Base-by-base conservation (phyloP, 2,113 vertebrate genomes). In the Progne subis region DNA sequence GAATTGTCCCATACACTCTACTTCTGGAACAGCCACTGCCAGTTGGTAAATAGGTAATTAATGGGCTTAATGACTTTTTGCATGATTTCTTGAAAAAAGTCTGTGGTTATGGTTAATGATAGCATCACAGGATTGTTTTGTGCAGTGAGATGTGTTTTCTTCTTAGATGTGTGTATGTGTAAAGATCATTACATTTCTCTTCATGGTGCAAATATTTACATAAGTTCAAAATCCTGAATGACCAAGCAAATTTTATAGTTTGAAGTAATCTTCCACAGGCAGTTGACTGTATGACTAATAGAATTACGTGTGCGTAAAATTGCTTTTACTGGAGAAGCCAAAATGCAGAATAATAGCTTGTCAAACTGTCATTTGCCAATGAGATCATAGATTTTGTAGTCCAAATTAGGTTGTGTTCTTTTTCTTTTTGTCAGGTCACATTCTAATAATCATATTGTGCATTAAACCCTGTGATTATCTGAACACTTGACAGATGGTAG, bases 401-500 rank as follows among this genome's bases (percentile, higher is more conserved):
- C 97, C 97, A 98, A 98, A 98, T 98, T 98, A 98, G 97, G 97
- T 97, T 98, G 97, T 97, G 95, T 98, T 97, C 96, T 98, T 98
- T 97, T 96, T 94, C 92, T 97, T 98, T 98, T 98, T 98, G 97
- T 98, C 97, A 97, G 98, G 98, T 98, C 98, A 97, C 97, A 97
- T 98, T 98, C 97, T 98, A 98, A 98, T 98, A 98, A 98, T 96
- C 97, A 97, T 98, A 98, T 97, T 98, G 97, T 98, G 92, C 96
- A 97, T 97, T 98, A 98, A 97, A 98, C 97, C 96, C 96, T 97
- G 94, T 98, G 98, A 98, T 98, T 98, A 98, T 98, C 96, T 85
- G 95, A 97, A 94, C 96, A 97, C 94, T 98, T 98, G 98, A 98
- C 98, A 98, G 98, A 98, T 98, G 98, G 98, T 97, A 95, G 97